Conservation (phyloP, 1,140 invertebrate genomes). For the Thaumatotibia leucotreta region DNA sequence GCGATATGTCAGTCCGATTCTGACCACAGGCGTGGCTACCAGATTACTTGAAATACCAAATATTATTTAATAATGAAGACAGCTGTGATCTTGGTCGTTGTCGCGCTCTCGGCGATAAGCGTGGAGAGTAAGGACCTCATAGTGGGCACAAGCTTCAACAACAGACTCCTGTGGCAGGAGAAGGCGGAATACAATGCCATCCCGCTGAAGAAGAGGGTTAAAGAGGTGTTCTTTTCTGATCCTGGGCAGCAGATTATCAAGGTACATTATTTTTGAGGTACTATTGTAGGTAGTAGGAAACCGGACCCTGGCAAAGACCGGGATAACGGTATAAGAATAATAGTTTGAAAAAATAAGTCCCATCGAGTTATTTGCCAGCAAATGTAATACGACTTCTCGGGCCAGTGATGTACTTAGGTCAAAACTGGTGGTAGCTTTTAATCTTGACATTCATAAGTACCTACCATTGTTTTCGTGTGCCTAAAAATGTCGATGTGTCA, state of each 20-base stretch:
- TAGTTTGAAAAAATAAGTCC: too few relatives aligned
- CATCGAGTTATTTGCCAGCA: too few relatives aligned
- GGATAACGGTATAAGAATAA: too few relatives aligned
- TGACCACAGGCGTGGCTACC: background rate
- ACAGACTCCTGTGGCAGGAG: conserved; percentile 53
- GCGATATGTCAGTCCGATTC: background rate
- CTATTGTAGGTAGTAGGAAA: background rate
- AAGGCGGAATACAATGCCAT: conserved; percentile 65
- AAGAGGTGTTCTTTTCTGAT: conserved; percentile 65
- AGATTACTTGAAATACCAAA: background rate
- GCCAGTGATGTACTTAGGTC: too few relatives aligned
- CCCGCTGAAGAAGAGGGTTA: conserved; percentile 64
- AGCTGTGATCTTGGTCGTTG: conserved; percentile 36
- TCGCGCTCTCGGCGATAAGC: conserved; percentile 39
- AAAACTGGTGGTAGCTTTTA: too few relatives aligned
- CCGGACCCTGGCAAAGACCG: too few relatives aligned
- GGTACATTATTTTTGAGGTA: conserved; percentile 34
- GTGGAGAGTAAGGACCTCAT: conserved; percentile 61
- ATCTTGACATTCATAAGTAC: too few relatives aligned
- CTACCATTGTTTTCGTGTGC: too few relatives aligned
- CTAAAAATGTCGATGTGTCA: too few relatives aligned
- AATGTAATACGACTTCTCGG: too few relatives aligned
- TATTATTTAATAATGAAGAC: conserved; percentile 43
- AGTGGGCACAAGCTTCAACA: conserved; percentile 63
- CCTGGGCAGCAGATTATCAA: conserved; percentile 65